Evolutionary conservation across 2,113 vertebrate species (phyloP).

Genomic region (Thamnaconus septentrionalis): DNA sequence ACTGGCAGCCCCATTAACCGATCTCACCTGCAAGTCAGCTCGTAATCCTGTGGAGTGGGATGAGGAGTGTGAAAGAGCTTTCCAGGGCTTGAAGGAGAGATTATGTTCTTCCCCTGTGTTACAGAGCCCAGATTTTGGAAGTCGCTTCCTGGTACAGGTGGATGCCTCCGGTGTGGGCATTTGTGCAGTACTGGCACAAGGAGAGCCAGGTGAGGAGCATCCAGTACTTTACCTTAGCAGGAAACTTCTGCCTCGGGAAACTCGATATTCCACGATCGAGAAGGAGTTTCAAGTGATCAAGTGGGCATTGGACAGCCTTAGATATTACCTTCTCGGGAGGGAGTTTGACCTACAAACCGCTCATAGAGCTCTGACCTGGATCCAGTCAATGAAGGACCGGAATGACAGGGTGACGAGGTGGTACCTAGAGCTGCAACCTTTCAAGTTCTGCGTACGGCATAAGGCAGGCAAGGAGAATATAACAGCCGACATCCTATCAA

Average conservation of each 20-base stretch:
- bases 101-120: neutral
- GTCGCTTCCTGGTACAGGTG: neutral
- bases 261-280: neutral
- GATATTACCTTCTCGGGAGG: neutral
- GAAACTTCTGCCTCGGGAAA: neutral
- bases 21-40: neutral
- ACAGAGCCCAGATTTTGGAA: neutral
- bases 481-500: neutral
- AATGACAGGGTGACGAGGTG: neutral
- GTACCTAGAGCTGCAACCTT: constrained; percentile 2
- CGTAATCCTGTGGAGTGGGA: no score
- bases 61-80: no score
- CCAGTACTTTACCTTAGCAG: neutral
- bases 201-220: neutral
- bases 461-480: neutral
- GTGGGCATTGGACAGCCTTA: neutral
- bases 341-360: neutral
- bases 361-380: neutral
- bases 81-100: no score
- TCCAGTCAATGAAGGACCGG: constrained; percentile 1
- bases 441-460: neutral
- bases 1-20: neutral
- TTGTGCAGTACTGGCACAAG: neutral
- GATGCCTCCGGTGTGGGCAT: neutral
- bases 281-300: neutral